A percentile compares a stretch with the other conserved stretches of the same genome.
Conservation (phyloP, 2,888 invertebrate species). For the Oxytorus armatus region DNA sequence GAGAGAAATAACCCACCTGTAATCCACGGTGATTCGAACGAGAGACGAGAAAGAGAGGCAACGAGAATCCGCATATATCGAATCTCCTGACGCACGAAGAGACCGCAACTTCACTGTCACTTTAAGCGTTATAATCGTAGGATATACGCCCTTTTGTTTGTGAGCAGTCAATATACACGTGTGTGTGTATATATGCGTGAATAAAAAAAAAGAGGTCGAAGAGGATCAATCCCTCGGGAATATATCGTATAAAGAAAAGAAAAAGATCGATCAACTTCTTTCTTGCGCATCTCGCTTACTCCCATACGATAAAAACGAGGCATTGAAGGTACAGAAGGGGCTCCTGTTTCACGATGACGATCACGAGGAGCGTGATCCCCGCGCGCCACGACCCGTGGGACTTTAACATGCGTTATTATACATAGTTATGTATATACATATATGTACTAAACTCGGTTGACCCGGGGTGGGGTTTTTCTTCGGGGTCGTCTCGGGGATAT, state of each 20-base stretch:
- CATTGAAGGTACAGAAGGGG: slow-evolving; percentile 46
- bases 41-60: slow-evolving; percentile 34
- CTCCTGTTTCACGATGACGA: slow-evolving; percentile 64
- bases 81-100: background rate
- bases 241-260: slow-evolving; percentile 40
- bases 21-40: slow-evolving; percentile 41
- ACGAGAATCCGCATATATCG: slow-evolving; percentile 10
- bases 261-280: slow-evolving; percentile 61
- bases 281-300: slow-evolving; percentile 4
- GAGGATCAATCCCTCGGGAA: slow-evolving; percentile 55
- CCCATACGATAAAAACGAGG: slow-evolving; percentile 1
- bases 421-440: slow-evolving; percentile 61
- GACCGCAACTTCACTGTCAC: background rate
- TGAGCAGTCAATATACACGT: background rate
- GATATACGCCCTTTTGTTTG: background rate
- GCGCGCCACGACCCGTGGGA: slow-evolving; percentile 78
- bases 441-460: slow-evolving; percentile 68
- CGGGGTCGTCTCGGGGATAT: slow-evolving; percentile 74
- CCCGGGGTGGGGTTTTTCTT: slow-evolving; percentile 58
- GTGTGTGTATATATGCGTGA: background rate
- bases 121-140: background rate
- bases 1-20: slow-evolving; percentile 48
- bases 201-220: slow-evolving; percentile 42
- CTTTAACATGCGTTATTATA: slow-evolving; percentile 79
- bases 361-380: slow-evolving; percentile 41